Evolutionary conservation across 2,797 vertebrate genomes (phyloP).

Genomic region (Craterocephalus amniculus): DNA sequence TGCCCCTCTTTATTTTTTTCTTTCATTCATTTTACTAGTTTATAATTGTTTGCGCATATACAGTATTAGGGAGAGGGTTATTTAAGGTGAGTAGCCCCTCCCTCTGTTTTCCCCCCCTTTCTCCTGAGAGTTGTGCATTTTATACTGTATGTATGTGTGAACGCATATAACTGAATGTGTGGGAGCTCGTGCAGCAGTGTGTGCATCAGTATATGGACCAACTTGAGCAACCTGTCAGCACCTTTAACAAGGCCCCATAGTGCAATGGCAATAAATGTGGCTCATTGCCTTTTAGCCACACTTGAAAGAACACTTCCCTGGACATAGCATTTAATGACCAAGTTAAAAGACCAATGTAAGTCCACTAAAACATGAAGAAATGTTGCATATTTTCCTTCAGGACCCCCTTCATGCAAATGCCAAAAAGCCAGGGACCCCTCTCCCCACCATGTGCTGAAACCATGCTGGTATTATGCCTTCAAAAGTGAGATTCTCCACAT

Average conservation of each 20-base stretch:
- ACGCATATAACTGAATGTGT: slow-evolving; percentile 15
- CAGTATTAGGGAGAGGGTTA: slow-evolving; percentile 25
- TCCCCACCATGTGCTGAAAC: no score
- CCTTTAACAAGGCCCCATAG: slow-evolving; percentile 63
- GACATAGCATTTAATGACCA: slow-evolving; percentile 53
- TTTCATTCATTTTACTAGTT: slow-evolving; percentile 9
- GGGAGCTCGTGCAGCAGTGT: slow-evolving; percentile 18
- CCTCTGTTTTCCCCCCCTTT: slow-evolving; percentile 21
- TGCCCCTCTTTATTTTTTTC: not conserved
- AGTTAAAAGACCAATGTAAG: slow-evolving; percentile 46
- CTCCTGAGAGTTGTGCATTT: slow-evolving; percentile 62
- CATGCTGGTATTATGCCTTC: no score
- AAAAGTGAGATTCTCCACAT: no score
- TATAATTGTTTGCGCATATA: slow-evolving; percentile 14
- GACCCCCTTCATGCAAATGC: no score
- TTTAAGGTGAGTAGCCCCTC: slow-evolving; percentile 4
- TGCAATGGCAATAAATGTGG: slow-evolving; percentile 50
- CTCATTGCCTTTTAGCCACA: slow-evolving; percentile 49
- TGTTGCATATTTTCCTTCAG: no score
- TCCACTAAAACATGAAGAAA: slow-evolving; percentile 13
- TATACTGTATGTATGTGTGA: slow-evolving; percentile 52
- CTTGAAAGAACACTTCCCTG: slow-evolving; percentile 48
- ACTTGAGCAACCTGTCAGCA: slow-evolving; percentile 64
- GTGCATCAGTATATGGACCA: slow-evolving; percentile 51
- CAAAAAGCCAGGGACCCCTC: no score